Conservation (phyloP, 2,113 vertebrate species). For the Burhinus bistriatus region DNA sequence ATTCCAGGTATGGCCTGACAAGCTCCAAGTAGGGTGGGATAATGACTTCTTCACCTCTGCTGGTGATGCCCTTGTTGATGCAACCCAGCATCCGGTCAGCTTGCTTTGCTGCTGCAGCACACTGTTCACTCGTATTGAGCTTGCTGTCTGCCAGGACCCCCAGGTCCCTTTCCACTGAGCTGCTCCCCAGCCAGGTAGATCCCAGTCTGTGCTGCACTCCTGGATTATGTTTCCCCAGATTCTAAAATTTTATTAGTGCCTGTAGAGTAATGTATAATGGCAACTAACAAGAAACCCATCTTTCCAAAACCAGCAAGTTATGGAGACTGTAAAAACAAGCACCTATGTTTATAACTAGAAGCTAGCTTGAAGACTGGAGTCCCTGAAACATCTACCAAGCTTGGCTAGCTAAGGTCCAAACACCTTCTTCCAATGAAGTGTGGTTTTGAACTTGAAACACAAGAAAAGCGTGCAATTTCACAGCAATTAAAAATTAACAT, state of each 20-base stretch:
- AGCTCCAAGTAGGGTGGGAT: neutral
- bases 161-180: neutral
- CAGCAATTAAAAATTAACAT: neutral
- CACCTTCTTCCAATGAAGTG: neutral
- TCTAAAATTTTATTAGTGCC: neutral
- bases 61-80: neutral
- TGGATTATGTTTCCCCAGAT: neutral
- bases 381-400: neutral
- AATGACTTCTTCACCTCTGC: neutral
- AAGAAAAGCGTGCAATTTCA: neutral
- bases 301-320: neutral
- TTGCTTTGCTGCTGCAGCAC: neutral
- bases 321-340: neutral
- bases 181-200: neutral
- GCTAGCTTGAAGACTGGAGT: neutral
- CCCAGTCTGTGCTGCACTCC: neutral
- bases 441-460: neutral
- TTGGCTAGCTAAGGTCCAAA: neutral
- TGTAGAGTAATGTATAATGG: neutral
- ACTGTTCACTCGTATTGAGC: neutral
- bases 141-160: neutral
- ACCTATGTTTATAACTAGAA: neutral
- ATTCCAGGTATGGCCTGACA: neutral
- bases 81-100: neutral
- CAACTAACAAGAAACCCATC: neutral